phyloP scores from a whole-genome alignment of 2,797 vertebrate species.

The Microctenopoma steveboyesi region DNA sequence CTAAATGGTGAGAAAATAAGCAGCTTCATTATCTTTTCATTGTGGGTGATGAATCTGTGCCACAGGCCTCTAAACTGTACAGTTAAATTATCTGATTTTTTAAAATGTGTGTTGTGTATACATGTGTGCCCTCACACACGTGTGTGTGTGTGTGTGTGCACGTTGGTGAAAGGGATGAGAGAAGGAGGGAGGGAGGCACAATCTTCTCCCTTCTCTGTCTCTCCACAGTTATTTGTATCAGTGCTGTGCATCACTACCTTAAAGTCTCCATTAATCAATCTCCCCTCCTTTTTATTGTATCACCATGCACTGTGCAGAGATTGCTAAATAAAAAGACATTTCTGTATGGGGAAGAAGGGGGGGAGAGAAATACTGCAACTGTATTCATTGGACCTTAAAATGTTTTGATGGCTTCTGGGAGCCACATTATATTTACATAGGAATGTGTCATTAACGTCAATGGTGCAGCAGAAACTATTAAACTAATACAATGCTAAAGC shows the following conservation, averaged over 20 bases:
- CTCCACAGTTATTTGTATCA: slow-evolving; percentile 83
- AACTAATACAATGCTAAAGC: slow-evolving; percentile 97
- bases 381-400: slow-evolving; percentile 98
- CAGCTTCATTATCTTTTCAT: slow-evolving; percentile 84
- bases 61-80: slow-evolving; percentile 80
- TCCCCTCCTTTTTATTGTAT: slow-evolving; percentile 85
- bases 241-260: slow-evolving; percentile 85
- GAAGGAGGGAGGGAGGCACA: slow-evolving; percentile 38
- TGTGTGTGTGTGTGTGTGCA: slow-evolving; percentile 20
- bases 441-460: slow-evolving; percentile 97
- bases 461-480: slow-evolving; percentile 97
- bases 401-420: slow-evolving; percentile 94
- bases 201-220: slow-evolving; percentile 68
- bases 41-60: slow-evolving; percentile 79
- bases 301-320: slow-evolving; percentile 80
- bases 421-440: slow-evolving; percentile 93
- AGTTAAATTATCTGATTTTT: slow-evolving; percentile 62
- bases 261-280: slow-evolving; percentile 89
- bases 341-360: slow-evolving; percentile 66
- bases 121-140: neutral
- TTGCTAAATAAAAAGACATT: slow-evolving; percentile 93
- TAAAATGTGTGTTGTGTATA: slow-evolving; percentile 40
- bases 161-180: slow-evolving; percentile 10
- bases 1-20: slow-evolving; percentile 83
- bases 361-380: slow-evolving; percentile 82